A percentile compares a stretch with the other conserved stretches of the same genome.
Conservation (phyloP, 2,113 vertebrate species). For the Verasper variegatus region DNA sequence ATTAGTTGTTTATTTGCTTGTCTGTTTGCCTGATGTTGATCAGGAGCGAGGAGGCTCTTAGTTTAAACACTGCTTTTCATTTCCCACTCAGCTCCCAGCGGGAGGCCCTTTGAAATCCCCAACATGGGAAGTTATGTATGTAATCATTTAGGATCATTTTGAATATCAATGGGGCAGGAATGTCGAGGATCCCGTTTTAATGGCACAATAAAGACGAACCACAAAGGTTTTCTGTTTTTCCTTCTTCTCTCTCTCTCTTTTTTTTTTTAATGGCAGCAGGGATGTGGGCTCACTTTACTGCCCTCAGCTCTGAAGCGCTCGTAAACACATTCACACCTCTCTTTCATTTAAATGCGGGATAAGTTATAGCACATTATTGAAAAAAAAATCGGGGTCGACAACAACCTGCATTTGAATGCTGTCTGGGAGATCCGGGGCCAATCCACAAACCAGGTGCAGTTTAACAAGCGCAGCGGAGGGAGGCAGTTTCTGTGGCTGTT, state of each 20-base stretch:
- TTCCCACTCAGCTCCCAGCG: slow-evolving; percentile 31
- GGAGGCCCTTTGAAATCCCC: slow-evolving; percentile 55
- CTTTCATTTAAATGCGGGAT: slow-evolving; percentile 82
- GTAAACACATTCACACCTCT: slow-evolving; percentile 84
- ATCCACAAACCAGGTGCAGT: slow-evolving; percentile 78
- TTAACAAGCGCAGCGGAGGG: slow-evolving; percentile 37
- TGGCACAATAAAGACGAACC: slow-evolving; percentile 77
- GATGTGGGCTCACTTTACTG: slow-evolving; percentile 66
- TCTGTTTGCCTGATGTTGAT: slow-evolving; percentile 31
- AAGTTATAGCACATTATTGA: slow-evolving; percentile 82
- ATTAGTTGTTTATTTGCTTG: slow-evolving; percentile 22
- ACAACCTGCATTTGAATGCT: slow-evolving; percentile 81
- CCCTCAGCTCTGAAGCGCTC: slow-evolving; percentile 70
- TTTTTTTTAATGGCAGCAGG: slow-evolving; percentile 49
- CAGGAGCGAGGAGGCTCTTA: slow-evolving; percentile 32
- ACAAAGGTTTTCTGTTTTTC: slow-evolving; percentile 61
- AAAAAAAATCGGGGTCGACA: slow-evolving; percentile 59
- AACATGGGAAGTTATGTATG: slow-evolving; percentile 66
- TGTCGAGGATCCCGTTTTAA: slow-evolving; percentile 76
- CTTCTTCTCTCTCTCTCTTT: neutral
- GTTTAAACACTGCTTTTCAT: slow-evolving; percentile 41
- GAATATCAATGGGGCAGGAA: slow-evolving; percentile 73
- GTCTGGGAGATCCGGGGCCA: slow-evolving; percentile 78
- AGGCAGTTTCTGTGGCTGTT: slow-evolving; percentile 36
- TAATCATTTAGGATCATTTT: slow-evolving; percentile 72